Conservation (phyloP, 92 coral and sea anemone species). For the Palythoa grandis region DNA sequence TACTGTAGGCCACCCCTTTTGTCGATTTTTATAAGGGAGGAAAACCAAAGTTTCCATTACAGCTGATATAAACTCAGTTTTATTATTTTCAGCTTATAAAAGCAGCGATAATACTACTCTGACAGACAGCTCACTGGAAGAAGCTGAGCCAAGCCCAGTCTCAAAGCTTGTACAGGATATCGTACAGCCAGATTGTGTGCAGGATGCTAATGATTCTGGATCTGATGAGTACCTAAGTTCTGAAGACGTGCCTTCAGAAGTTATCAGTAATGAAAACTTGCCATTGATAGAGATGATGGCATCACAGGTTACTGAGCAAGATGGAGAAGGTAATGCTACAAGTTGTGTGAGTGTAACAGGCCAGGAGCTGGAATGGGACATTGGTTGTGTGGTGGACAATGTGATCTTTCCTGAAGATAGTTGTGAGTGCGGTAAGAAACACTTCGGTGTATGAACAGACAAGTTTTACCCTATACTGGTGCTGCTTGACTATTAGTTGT, state of each 20-base stretch:
- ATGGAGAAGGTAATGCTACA: conserved; percentile 21
- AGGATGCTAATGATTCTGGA: conserved; percentile 57
- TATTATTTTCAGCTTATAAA: conserved; percentile 8
- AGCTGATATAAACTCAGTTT: not conserved
- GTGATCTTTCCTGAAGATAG: conserved; percentile 24
- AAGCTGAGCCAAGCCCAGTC: conserved; percentile 45
- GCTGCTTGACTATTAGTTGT: not conserved
- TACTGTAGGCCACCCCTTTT: too few relatives aligned
- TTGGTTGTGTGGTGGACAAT: conserved; percentile 68
- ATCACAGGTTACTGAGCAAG: not conserved
- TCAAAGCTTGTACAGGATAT: conserved; percentile 63
- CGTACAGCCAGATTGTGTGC: conserved; percentile 19
- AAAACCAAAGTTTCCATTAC: too few relatives aligned
- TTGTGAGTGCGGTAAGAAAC: conserved; percentile 40
- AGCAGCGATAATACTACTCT: conserved; percentile 39
- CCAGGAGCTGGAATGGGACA: conserved; percentile 95
- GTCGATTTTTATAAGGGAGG: too few relatives aligned
- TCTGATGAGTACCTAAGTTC: conserved; percentile 79
- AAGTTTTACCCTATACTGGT: too few relatives aligned
- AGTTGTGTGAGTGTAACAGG: conserved; percentile 33
- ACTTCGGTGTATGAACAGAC: not conserved
- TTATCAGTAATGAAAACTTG: conserved; percentile 1
- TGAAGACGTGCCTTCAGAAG: conserved; percentile 66
- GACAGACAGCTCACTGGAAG: conserved; percentile 22
- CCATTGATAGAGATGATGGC: conserved; percentile 12